phyloP scores from a whole-genome alignment of 2,797 vertebrate species.

The Urophycis tenuis region DNA sequence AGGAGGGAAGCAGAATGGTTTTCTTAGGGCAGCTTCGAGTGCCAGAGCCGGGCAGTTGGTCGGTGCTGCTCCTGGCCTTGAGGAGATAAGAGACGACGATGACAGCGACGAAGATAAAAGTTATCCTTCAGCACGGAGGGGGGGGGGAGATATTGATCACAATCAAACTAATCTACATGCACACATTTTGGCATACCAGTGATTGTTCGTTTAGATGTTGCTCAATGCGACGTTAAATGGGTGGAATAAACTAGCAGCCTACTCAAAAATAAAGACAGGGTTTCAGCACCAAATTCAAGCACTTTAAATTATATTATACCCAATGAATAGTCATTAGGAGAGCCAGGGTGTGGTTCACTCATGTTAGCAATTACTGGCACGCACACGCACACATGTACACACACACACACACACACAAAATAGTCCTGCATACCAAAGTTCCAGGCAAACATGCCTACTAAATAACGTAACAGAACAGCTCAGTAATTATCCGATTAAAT shows the following conservation, averaged over 20 bases:
- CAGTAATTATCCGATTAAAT: background rate
- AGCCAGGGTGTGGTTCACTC: background rate
- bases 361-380: background rate
- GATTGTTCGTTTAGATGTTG: background rate
- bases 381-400: background rate
- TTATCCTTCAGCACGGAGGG: background rate
- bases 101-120: background rate
- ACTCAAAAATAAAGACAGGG: background rate
- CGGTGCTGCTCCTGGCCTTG: constrained; percentile 72
- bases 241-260: background rate
- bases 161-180: background rate
- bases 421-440: background rate
- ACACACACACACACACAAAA: constrained; percentile 19
- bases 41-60: constrained; percentile 55
- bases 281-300: background rate
- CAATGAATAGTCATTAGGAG: background rate
- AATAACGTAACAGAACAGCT: background rate
- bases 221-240: background rate
- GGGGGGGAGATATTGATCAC: background rate
- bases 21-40: constrained; percentile 97
- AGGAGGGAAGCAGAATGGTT: constrained; percentile 86
- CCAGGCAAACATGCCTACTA: background rate
- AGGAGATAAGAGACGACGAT: constrained; percentile 45
- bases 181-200: background rate
- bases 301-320: background rate